These are phyloP conservation scores for Drosophila nigritarsus DNA, from an alignment of 2,888 invertebrate species.

Conservation along the genomic window DNA sequence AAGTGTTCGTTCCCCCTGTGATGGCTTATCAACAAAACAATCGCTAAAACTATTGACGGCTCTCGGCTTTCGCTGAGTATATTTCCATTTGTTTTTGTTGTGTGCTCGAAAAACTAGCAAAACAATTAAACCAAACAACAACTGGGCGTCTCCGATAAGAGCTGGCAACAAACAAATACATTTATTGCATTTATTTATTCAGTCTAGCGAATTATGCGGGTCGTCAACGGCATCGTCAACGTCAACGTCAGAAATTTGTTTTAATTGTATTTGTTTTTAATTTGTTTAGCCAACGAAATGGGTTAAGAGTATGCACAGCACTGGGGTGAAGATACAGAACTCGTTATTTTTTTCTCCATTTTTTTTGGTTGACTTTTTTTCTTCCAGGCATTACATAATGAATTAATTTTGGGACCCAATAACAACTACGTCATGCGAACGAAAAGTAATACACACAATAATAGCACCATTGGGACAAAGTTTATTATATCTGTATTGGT, in stretches of 20 bases:
- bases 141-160: conserved; percentile 54
- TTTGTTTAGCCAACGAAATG: conserved; percentile 53
- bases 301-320: conserved; percentile 75
- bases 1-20: conserved; percentile 35
- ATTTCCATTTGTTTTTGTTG: not conserved
- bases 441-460: conserved; percentile 5
- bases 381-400: conserved; percentile 48
- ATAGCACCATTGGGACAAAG: not conserved
- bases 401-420: conserved; percentile 34
- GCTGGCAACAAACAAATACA: conserved; percentile 51
- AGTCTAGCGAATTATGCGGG: conserved; percentile 34
- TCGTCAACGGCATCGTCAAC: conserved; percentile 25
- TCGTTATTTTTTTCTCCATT: not conserved
- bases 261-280: conserved; percentile 17
- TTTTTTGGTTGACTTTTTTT: not conserved
- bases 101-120: conserved; percentile 18
- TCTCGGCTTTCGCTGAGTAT: conserved; percentile 20
- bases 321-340: not conserved
- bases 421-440: conserved; percentile 28
- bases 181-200: conserved; percentile 64
- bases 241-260: not conserved
- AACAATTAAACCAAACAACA: conserved; percentile 25
- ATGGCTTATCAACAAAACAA: conserved; percentile 55
- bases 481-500: conserved; percentile 14
- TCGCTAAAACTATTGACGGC: conserved; percentile 44